Evolutionary conservation across 2,113 vertebrate genomes (phyloP), one percentile per base, ranked within the genome.

Genomic region (Tachysurus vachellii): DNA sequence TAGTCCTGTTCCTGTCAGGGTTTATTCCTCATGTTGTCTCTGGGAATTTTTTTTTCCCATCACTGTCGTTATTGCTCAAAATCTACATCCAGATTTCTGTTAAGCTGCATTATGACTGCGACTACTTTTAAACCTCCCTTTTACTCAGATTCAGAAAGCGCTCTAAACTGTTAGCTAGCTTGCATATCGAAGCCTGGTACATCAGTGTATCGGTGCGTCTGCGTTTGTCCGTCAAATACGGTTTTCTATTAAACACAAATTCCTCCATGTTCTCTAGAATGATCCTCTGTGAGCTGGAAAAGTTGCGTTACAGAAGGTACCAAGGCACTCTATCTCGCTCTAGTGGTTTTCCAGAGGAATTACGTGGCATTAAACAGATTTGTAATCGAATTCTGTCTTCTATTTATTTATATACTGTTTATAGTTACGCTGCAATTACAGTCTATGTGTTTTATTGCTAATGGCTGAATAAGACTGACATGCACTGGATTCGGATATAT

Each of bases 261-360:
- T 50, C 28, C 12, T 36, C 12, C 17, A 36, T 6, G n/a, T 31
- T 70, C 66, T 28, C n/a, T 28, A 14, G 4, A 13, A 16, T 5
- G 7, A 16, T 6, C 2, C 13, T 8, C 47, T 17, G 75, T 4
- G 23, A 77, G 73, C 4, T 53, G 23, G 8, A 42, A 47, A 77
- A n/a, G 47, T 28, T 21, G 3, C 47, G 70, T 50, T 14, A 6
- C 5, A 75, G 23, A n/a, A 14, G 4, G 31, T 28, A 26, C 42
- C 31, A 59, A 82, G 76, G 56, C 53, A 70, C 42, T 64, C 73
- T 75, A 83, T 50, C 85, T 3, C 85, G 80, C 71, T 89, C 88
- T 89, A 86, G 88, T 84, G 88, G 71, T 5, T n/a, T 21, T 14
- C 44, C 50, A 53, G 8, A 54, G 6, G 13, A 54, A 54, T 54